phyloP scores from a whole-genome alignment of 2,797 vertebrate genomes.

The Myripristis jacobus region DNA sequence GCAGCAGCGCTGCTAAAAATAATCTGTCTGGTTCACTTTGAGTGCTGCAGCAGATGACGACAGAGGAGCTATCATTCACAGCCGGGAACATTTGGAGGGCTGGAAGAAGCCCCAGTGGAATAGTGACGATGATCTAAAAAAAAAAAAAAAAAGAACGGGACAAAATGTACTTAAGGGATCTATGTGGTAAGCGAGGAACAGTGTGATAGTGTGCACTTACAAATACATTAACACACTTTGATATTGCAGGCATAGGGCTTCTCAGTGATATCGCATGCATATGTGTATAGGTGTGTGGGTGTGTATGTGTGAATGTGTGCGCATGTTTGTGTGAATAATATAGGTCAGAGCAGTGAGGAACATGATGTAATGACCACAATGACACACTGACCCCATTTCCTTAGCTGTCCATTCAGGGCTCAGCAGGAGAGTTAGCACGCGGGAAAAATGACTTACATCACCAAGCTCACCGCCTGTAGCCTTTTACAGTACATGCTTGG shows the following conservation, averaged over 20 bases:
- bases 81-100: not conserved
- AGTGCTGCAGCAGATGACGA: not conserved
- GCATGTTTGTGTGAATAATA: slow-evolving; percentile 35
- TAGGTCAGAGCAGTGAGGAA: slow-evolving; percentile 47
- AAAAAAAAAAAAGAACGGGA: too few relatives aligned
- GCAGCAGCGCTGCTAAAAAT: not conserved
- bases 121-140: too few relatives aligned
- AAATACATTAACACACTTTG: too few relatives aligned
- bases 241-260: too few relatives aligned
- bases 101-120: not conserved
- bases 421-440: slow-evolving; percentile 13
- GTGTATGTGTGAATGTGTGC: not conserved
- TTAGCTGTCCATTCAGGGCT: not conserved
- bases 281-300: too few relatives aligned
- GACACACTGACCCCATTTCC: slow-evolving; percentile 69
- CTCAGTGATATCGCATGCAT: too few relatives aligned
- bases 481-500: not conserved
- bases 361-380: slow-evolving; percentile 50
- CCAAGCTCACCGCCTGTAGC: not conserved
- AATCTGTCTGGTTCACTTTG: not conserved
- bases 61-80: not conserved
- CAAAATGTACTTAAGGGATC: not conserved
- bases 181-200: not conserved
- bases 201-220: not conserved
- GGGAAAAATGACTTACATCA: slow-evolving; percentile 31